These are phyloP conservation scores for Strongylocentrotus purpuratus DNA, from an alignment of 35 echinoderm and acorn worm genomes.

Conservation along the genomic window DNA sequence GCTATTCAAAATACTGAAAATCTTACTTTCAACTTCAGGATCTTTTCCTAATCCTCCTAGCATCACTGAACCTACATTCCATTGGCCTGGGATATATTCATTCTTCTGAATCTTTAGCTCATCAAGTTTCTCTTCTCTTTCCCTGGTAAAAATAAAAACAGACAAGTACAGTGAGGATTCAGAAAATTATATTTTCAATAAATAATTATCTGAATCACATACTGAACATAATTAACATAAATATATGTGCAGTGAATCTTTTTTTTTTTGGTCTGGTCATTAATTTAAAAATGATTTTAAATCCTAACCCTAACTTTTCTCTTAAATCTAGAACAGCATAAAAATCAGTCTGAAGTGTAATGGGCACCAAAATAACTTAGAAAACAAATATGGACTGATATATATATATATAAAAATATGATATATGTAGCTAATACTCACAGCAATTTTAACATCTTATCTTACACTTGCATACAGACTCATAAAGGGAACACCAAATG, in stretches of 20 bases:
- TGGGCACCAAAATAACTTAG: too few relatives aligned
- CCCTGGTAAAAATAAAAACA: constrained; percentile 36
- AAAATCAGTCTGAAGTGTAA: too few relatives aligned
- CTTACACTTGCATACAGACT: too few relatives aligned
- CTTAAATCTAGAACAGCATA: too few relatives aligned
- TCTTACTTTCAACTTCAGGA: constrained; percentile 89
- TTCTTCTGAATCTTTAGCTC: constrained; percentile 77
- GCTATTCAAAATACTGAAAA: background rate
- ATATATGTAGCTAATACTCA: too few relatives aligned
- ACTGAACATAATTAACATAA: background rate
- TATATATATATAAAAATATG: too few relatives aligned
- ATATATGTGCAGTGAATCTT: background rate
- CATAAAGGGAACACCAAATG: too few relatives aligned
- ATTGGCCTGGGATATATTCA: constrained; percentile 80
- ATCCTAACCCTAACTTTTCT: too few relatives aligned
- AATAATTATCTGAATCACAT: background rate
- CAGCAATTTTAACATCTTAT: too few relatives aligned
- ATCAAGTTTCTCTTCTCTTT: constrained; percentile 68
- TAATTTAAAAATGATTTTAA: too few relatives aligned
- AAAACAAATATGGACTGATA: too few relatives aligned
- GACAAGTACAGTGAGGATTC: background rate
- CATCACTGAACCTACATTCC: constrained; percentile 85
- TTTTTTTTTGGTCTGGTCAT: too few relatives aligned
- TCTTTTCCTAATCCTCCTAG: constrained; percentile 93
- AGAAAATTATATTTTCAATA: background rate